Base-by-base conservation (phyloP, 2,888 invertebrate species). In the Bombyx huttoni region DNA sequence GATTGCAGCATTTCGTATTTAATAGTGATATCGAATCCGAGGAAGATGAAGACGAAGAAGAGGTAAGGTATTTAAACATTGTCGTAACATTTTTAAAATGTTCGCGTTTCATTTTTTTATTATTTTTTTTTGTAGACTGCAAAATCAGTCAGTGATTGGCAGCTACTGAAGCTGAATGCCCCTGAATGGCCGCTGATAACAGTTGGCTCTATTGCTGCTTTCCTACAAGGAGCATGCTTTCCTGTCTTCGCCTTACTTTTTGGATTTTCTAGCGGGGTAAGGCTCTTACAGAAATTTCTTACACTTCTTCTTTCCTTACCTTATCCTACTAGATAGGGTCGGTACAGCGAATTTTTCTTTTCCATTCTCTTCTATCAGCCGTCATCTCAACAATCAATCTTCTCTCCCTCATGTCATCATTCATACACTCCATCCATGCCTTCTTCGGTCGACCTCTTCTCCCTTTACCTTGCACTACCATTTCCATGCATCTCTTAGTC, bases 221-320 rank as follows among this genome's bases (percentile, higher is more conserved):
- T 91, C 34, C 67, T 90, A 3, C 91, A 92, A 52, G 94, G 94
- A 10, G 89, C 90, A 0, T 90, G 91, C 53, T 91, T 92, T 62
- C 93, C 93, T 6, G 87, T 89, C 0, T 93, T 92, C 65, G 92
- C 93, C 0, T 74, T 93, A 13, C 83, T 94, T 1, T 93, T 93
- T 64, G 93, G 93, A 49, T 91, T 91, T 64, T 90, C 92, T 8
- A 89, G 91, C 62, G 90, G 90, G 58, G 91, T 91, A 73, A 75
- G 85, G 34, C 47, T 62, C 47, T 49, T 14, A 47, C 6, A 49
- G 5, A 48, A 12, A 34, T 45, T 35, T 48, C 7, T 46, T 40
- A 14, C 9, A 12, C 8, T 45, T n/a, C n/a, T n/a, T n/a, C n/a
- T n/a, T n/a, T n/a, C n/a, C n/a, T n/a, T n/a, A n/a, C n/a, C n/a